These are phyloP conservation scores for Dryadula phaetusa DNA, from an alignment of 2,888 invertebrate species.

Conservation along the genomic window DNA sequence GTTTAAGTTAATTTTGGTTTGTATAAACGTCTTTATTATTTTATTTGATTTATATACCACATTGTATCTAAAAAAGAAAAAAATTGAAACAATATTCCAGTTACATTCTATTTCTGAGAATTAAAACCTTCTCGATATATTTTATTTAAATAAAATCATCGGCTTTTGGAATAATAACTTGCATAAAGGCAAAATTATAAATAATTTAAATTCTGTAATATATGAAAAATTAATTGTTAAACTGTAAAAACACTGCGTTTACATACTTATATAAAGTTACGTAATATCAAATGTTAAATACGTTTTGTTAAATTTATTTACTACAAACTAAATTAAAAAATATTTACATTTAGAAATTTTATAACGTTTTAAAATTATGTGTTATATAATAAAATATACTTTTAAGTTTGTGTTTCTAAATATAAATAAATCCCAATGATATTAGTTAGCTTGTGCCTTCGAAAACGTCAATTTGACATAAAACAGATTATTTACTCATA, in stretches of 20 bases:
- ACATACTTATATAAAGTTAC: no score
- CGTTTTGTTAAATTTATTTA: neutral
- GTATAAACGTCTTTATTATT: neutral
- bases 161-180: no score
- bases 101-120: neutral
- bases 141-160: no score
- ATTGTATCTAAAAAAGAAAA: no score
- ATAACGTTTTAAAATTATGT: neutral
- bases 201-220: no score
- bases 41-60: neutral
- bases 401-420: neutral
- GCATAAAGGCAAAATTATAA: no score
- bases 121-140: no score
- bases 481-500: constrained; percentile 35
- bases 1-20: neutral
- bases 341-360: no score
- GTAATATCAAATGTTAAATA: no score
- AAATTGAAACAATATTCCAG: no score
- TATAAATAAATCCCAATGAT: constrained; percentile 3
- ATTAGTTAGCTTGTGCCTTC: constrained; percentile 51
- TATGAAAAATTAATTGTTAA: no score
- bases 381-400: constrained; percentile 1
- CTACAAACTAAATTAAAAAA: neutral
- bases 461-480: constrained; percentile 52
- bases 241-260: no score